A percentile compares a stretch with the other conserved stretches of the same genome.
These are phyloP conservation scores for Florisuga fusca DNA, from an alignment of 2,797 vertebrate genomes.

Conservation along the genomic window DNA sequence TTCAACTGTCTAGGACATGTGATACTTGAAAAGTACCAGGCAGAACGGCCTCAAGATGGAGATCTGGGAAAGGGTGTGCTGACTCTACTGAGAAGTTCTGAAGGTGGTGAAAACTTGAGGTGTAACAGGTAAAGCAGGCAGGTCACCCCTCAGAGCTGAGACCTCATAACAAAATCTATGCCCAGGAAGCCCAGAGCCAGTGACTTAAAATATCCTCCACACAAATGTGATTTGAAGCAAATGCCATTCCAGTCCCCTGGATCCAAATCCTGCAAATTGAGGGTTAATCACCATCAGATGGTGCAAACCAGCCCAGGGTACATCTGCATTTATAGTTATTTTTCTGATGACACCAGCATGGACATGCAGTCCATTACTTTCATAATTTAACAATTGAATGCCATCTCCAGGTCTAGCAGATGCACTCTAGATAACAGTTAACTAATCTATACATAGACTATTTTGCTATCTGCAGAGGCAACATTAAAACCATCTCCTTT, in stretches of 20 bases:
- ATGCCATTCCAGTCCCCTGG: not conserved
- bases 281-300: not conserved
- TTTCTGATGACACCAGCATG: not conserved
- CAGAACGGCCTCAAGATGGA: slow-evolving; percentile 59
- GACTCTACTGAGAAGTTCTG: not conserved
- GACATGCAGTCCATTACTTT: not conserved
- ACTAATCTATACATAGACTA: not conserved
- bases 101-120: not conserved
- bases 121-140: not conserved
- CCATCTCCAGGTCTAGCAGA: not conserved
- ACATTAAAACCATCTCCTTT: not conserved
- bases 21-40: not conserved
- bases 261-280: not conserved
- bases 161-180: not conserved
- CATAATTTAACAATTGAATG: not conserved
- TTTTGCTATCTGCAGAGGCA: not conserved
- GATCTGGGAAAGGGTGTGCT: slow-evolving; percentile 41
- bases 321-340: not conserved
- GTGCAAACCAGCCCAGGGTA: not conserved
- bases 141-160: not conserved
- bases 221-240: not conserved
- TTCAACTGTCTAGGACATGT: not conserved
- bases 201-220: not conserved
- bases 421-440: not conserved
- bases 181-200: not conserved